Percentiles rank a stretch among this genome's conserved stretches.
Evolutionary conservation across 2,888 invertebrate genomes (phyloP).

Genomic region (Camponotus fellah): DNA sequence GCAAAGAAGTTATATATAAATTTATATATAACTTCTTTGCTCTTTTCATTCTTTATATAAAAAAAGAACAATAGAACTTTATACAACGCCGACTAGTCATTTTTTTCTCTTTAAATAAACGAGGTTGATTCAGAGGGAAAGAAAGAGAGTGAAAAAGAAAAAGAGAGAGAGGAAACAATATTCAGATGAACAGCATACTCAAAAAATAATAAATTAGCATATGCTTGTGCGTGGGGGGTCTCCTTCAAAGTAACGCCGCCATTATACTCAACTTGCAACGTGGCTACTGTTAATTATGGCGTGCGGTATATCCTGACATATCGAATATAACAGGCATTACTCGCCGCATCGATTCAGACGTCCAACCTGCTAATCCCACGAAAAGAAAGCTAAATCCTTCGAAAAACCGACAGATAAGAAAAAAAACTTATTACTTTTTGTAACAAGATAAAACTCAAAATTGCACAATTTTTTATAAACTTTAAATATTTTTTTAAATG

Average conservation of each 20-base stretch:
- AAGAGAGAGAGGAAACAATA: conserved; percentile 20
- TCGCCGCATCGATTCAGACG: conserved; percentile 62
- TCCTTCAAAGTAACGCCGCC: conserved; percentile 73
- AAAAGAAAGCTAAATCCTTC: background rate
- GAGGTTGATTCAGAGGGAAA: conserved; percentile 7
- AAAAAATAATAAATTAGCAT: conserved; percentile 77
- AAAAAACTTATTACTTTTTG: conserved; percentile 1
- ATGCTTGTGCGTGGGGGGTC: conserved; percentile 64
- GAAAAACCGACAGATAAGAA: conserved; percentile 7
- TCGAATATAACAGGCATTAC: conserved; percentile 61
- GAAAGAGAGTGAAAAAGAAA: background rate
- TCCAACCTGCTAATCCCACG: conserved; percentile 63
- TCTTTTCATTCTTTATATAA: conserved; percentile 22
- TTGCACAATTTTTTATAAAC: too few species aligned
- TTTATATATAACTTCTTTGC: background rate
- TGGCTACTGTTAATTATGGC: conserved; percentile 77
- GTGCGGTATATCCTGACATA: conserved; percentile 60
- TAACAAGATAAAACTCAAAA: too few species aligned
- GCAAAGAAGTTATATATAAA: too few species aligned
- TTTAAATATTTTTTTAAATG: too few species aligned
- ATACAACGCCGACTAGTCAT: conserved; percentile 48
- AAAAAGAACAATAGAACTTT: conserved; percentile 46
- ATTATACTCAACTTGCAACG: conserved; percentile 68
- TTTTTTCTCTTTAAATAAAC: conserved; percentile 25
- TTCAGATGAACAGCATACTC: conserved; percentile 61